Base-by-base conservation (phyloP, 2,888 invertebrate genomes). In the Morpho helenor region DNA sequence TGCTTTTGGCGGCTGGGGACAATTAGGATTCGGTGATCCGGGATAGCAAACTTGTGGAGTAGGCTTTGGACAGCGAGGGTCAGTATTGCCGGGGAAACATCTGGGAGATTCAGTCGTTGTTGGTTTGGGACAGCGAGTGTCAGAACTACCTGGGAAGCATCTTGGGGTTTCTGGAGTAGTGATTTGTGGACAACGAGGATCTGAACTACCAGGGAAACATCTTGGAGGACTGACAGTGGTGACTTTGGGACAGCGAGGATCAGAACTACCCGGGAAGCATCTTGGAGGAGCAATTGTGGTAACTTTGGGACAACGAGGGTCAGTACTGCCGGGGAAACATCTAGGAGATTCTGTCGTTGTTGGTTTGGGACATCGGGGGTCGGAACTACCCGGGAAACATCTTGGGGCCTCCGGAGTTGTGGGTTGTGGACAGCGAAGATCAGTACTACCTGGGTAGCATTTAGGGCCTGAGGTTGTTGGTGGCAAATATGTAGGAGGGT, bases 221-320 rank as follows among this genome's bases (percentile, higher is more conserved):
- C 31, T 47, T 0, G 59, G 56, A 3, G 53, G n/a, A 7, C 8
- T 53, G 2, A 53, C 56, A 0, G 69, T 58, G 2, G 74, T 67
- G 3, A 79, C 77, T 61, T 67, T 65, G 0, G 80, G 80, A 57
- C 84, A 84, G n/a, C 77, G 67, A 1, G 84, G 80, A 63, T 90
- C 84, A 31, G 31, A 31, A 31, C 31, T 31, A 31, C 31, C 31
- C 31, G 31, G 31, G 31, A 5, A 31, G 31, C 31, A 31, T 31
- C 31, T 31, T 2, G 75, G 73, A 10, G 77, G 70, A 2, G 57
- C 67, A 0, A 77, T 71, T 5, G 73, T 74, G 0, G 72, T 72
- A 0, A 31, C 31, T 31, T n/a, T n/a, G n/a, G 74, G 80, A 7
- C 79, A 87, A 8, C 80, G 69, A 0, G 82, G 79, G 59, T 86